Evolutionary conservation across 2,888 invertebrate genomes (phyloP), one percentile per base, ranked within the genome.

Genomic region (Dryococelus australis): DNA sequence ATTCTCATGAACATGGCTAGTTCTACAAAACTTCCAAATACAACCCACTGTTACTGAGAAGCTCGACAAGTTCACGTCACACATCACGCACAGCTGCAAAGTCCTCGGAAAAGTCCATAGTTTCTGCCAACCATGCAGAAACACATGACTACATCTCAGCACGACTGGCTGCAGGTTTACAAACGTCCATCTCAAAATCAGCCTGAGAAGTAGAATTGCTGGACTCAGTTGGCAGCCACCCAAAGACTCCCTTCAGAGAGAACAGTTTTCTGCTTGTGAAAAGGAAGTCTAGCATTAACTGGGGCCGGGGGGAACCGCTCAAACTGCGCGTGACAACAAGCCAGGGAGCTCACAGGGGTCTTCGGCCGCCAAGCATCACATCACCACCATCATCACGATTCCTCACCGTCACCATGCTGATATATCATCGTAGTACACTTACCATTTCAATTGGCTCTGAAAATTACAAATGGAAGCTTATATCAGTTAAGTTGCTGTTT

Each of bases 391-490:
- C 86, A 35, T 86, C 79, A 26, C 65, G 20, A 35, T 43, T 65
- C 65, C 0, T n/a, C 65, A 47, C 65, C 65, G 13, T 65, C 87
- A 78, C 51, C 27, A 65, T 43, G 84, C 78, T 35, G 78, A 84
- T 65, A 87, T 65, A 84, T 65, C 65, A 65, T 83, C 43, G 87
- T 28, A 26, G 86, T 26, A 86, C 86, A 87, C 84, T 87, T 87
- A 87, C 87, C 84, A 84, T 86, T 53, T 81, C 43, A 86, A 80
- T 87, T 86, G 83, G n/a, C 86, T 87, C 87, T 87, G 87, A 87
- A 87, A 87, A 86, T 87, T 86, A 87, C 87, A 87, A 87, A 87
- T 85, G 80, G 80, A 87, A 87, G 85, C 85, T 87, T 47, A 86
- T 35, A 83, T 83, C 83, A 83, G 83, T 83, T 26, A 84, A 47